Percentiles rank a stretch among this genome's conserved stretches.
Conservation (phyloP, 2,888 invertebrate genomes). For the Anthrax anthrax region DNA sequence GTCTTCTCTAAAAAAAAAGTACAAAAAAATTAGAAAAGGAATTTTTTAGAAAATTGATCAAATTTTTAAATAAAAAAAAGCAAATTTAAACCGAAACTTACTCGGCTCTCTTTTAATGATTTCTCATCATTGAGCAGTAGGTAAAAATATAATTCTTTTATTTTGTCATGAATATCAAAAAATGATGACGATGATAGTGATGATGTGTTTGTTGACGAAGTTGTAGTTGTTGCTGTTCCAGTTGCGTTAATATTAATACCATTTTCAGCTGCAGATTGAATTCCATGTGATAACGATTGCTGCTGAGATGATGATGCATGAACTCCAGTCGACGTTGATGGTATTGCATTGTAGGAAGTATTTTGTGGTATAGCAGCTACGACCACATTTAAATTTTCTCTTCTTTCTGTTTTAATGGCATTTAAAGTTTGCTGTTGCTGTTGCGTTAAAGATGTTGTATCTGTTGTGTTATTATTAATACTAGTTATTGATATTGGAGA, state of each 20-base stretch:
- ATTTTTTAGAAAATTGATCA: background rate
- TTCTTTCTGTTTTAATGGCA: background rate
- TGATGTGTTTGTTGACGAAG: conserved; percentile 11
- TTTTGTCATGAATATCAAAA: conserved; percentile 32
- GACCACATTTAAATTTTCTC: too few species aligned
- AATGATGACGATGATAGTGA: conserved; percentile 19
- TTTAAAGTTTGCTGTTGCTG: conserved; percentile 1
- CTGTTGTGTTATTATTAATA: background rate
- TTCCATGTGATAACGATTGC: background rate
- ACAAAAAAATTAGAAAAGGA: background rate
- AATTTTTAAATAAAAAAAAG: background rate
- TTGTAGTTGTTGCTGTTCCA: conserved; percentile 3
- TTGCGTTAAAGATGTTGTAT: background rate
- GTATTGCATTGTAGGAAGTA: background rate
- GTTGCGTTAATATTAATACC: conserved; percentile 1
- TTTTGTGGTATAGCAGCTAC: too few species aligned
- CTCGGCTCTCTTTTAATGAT: conserved; percentile 29
- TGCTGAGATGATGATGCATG: conserved; percentile 1
- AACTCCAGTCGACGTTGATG: background rate
- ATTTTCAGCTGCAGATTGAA: conserved; percentile 4
- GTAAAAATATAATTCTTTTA: conserved; percentile 30
- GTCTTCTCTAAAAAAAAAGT: conserved; percentile 24
- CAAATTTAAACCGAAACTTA: conserved; percentile 17
- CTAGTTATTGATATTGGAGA: background rate
- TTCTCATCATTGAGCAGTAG: conserved; percentile 30